Conservation (phyloP, 2,888 invertebrate species). For the Laothoe populi region DNA sequence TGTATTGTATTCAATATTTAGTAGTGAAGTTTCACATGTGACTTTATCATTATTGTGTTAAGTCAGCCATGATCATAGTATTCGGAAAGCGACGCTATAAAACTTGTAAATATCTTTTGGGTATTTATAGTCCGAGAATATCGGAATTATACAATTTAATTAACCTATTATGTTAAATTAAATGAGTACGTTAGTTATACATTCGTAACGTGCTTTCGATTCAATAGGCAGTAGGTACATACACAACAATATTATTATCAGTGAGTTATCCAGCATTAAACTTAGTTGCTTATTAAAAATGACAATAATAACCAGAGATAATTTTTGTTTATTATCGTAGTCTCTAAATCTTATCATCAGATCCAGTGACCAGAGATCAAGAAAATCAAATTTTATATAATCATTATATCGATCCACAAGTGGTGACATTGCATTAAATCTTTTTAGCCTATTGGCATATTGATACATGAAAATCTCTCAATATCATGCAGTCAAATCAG, state of each 20-base stretch:
- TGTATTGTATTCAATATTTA: slow-evolving; percentile 68
- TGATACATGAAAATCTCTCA: not conserved
- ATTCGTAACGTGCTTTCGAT: too few relatives aligned
- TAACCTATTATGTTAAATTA: too few relatives aligned
- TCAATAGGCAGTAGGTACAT: too few relatives aligned
- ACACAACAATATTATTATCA: too few relatives aligned
- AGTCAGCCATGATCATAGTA: slow-evolving; percentile 24
- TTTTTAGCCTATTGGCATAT: not conserved
- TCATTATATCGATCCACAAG: not conserved
- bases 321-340: not conserved
- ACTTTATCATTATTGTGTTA: slow-evolving; percentile 55
- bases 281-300: too few relatives aligned
- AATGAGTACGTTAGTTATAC: too few relatives aligned
- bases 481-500: not conserved
- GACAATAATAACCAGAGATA: too few relatives aligned
- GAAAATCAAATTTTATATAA: not conserved
- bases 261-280: too few relatives aligned
- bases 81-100: slow-evolving; percentile 42
- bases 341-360: not conserved
- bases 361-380: not conserved
- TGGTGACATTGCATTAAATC: too few relatives aligned
- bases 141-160: too few relatives aligned
- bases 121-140: too few relatives aligned
- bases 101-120: too few relatives aligned
- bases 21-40: slow-evolving; percentile 66